Conservation (phyloP, 92 coral and sea anemone species). For the Metridium senile region DNA sequence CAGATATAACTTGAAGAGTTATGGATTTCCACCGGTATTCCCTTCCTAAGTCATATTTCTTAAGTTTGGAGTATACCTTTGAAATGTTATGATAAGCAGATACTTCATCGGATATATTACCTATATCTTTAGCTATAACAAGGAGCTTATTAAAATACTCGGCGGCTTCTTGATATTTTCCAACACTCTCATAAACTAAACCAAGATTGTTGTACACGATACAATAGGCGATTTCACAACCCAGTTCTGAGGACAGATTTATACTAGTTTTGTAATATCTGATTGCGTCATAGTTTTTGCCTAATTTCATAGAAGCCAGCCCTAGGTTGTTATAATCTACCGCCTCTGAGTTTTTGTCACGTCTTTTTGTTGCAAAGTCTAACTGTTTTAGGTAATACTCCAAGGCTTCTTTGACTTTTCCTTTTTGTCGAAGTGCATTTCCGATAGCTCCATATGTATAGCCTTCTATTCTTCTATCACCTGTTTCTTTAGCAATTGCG, state of each 20-base stretch:
- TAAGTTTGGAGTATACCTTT: neutral
- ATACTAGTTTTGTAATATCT: neutral
- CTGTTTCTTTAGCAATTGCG: neutral
- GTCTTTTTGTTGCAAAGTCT: neutral
- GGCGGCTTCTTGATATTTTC: neutral
- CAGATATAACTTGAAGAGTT: neutral
- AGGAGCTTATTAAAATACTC: neutral
- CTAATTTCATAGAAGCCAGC: neutral
- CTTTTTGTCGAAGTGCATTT: too few species aligned
- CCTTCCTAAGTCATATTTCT: neutral
- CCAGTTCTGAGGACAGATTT: neutral
- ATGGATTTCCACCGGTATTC: neutral
- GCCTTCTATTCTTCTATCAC: neutral
- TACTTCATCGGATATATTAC: neutral
- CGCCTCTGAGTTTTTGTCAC: conserved; percentile 7
- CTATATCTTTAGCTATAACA: neutral
- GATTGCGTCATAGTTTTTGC: too few species aligned
- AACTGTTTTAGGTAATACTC: neutral
- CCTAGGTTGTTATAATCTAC: neutral
- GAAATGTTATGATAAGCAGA: neutral
- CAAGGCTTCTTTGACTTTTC: neutral
- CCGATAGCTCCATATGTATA: neutral
- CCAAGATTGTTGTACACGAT: neutral
- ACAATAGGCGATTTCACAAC: neutral
- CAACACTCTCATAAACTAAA: neutral